Conservation (phyloP, 2,888 invertebrate genomes). For the Peribatodes rhomboidaria region DNA sequence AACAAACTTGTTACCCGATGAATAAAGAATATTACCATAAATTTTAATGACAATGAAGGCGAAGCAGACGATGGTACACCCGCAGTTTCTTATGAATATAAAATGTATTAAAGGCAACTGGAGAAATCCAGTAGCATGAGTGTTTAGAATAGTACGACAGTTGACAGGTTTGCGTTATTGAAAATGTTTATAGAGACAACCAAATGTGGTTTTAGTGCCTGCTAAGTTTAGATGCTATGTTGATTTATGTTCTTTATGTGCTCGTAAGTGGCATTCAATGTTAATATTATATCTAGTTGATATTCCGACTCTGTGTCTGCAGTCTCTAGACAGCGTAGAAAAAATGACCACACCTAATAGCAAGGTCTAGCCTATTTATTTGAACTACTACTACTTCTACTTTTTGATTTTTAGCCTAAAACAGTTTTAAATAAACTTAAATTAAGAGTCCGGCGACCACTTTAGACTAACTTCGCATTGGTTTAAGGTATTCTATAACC, state of each 20-base stretch:
- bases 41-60: slow-evolving; percentile 49
- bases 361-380: background rate
- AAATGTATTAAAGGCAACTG: slow-evolving; percentile 27
- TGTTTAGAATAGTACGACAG: slow-evolving; percentile 8
- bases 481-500: no score
- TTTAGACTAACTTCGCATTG: no score
- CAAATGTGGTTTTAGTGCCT: background rate
- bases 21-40: slow-evolving; percentile 42
- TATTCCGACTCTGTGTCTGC: slow-evolving; percentile 1
- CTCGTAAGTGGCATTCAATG: slow-evolving; percentile 3
- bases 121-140: slow-evolving; percentile 17
- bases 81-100: slow-evolving; percentile 43
- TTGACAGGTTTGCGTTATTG: background rate
- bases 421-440: no score
- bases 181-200: slow-evolving; percentile 13
- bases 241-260: slow-evolving; percentile 10
- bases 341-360: background rate
- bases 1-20: slow-evolving; percentile 40
- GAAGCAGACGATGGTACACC: slow-evolving; percentile 24
- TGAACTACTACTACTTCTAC: background rate
- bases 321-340: slow-evolving; percentile 1
- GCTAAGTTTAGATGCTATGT: background rate
- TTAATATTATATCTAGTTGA: slow-evolving; percentile 7
- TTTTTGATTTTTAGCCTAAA: no score
- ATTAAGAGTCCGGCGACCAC: no score